Conservation (phyloP, 2,797 vertebrate genomes). For the Pipistrellus nathusii region DNA sequence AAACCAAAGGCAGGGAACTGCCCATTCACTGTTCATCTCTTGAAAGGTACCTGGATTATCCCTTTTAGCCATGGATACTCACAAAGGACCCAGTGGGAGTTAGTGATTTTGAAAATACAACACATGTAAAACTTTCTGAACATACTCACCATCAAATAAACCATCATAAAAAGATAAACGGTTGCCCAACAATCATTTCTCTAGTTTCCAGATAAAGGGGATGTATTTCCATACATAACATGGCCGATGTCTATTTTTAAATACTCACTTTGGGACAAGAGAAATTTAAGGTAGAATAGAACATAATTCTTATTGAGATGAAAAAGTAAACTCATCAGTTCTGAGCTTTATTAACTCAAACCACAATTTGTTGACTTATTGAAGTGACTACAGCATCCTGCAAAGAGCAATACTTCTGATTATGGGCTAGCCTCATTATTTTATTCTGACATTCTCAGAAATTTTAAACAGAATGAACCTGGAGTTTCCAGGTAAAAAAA, state of each 20-base stretch:
- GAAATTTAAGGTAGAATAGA: constrained; percentile 49
- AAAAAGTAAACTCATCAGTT: constrained; percentile 37
- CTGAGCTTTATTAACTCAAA: constrained; percentile 61
- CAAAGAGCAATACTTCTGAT: neutral
- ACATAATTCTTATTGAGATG: constrained; percentile 34
- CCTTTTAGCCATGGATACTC: constrained; percentile 25
- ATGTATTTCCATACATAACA: constrained; percentile 38
- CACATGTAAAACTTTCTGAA: constrained; percentile 40
- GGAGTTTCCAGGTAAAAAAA: constrained; percentile 57
- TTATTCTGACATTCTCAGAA: constrained; percentile 57
- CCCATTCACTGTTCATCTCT: constrained; percentile 36
- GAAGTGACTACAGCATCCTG: neutral
- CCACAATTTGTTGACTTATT: constrained; percentile 59
- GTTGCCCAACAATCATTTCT: constrained; percentile 58
- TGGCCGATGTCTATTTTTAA: constrained; percentile 26
- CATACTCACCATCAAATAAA: constrained; percentile 57
- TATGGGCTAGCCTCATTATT: neutral
- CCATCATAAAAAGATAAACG: constrained; percentile 56
- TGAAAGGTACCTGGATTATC: constrained; percentile 49
- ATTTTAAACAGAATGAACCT: constrained; percentile 57
- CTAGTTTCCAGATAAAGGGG: constrained; percentile 50
- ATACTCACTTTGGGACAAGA: constrained; percentile 51
- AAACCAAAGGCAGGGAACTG: constrained; percentile 58
- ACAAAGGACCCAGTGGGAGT: constrained; percentile 30
- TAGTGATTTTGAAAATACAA: constrained; percentile 58